phyloP scores from a whole-genome alignment of 2,888 invertebrate genomes.

The Phalangium opilio region DNA sequence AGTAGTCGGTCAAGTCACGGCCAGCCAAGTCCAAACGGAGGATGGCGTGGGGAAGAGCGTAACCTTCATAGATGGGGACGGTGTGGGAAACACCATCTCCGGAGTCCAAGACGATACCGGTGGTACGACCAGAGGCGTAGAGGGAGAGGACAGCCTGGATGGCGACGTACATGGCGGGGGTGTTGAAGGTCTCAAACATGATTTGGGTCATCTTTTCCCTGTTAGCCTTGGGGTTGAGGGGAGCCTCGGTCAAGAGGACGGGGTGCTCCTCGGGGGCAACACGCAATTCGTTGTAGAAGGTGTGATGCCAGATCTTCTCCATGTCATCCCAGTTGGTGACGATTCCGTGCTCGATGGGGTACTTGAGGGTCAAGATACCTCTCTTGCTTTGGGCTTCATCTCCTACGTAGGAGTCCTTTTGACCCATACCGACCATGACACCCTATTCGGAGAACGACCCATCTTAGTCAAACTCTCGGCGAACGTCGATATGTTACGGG shows the following conservation, averaged over 20 bases:
- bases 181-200: constrained; percentile 61
- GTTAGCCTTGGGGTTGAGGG: constrained; percentile 82
- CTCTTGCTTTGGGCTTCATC: constrained; percentile 83
- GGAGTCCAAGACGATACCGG: constrained; percentile 87
- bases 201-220: constrained; percentile 71
- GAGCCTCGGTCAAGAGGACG: constrained; percentile 73
- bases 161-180: constrained; percentile 86
- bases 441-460: constrained; percentile 23
- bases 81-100: constrained; percentile 93
- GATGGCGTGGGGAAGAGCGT: constrained; percentile 88
- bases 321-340: constrained; percentile 40
- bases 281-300: constrained; percentile 34
- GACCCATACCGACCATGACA: constrained; percentile 91
- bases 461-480: no score
- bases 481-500: no score
- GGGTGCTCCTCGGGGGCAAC: constrained; percentile 41
- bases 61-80: constrained; percentile 82
- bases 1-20: constrained; percentile 88
- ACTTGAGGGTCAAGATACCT: constrained; percentile 39
- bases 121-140: constrained; percentile 90
- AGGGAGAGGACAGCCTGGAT: constrained; percentile 83
- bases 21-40: constrained; percentile 92
- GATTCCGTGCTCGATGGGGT: constrained; percentile 40
- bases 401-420: constrained; percentile 90
- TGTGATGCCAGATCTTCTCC: constrained; percentile 36